Conservation (phyloP, 2,113 vertebrate genomes). For the Etheostoma spectabile region DNA sequence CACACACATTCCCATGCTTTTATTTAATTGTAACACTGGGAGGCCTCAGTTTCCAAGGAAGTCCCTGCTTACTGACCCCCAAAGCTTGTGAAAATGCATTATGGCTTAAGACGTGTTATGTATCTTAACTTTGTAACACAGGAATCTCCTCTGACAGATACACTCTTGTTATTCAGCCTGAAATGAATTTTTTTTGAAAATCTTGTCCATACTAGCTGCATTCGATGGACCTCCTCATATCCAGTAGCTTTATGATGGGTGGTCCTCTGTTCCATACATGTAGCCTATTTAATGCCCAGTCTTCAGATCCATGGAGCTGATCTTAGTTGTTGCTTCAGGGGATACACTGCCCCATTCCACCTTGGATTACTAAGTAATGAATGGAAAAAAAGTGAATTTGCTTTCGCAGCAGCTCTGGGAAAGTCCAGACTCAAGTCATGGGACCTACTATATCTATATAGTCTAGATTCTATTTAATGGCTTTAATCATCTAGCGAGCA, state of each 20-base stretch:
- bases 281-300: slow-evolving; percentile 22
- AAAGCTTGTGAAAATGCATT: slow-evolving; percentile 47
- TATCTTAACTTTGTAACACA: slow-evolving; percentile 45
- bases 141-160: slow-evolving; percentile 24
- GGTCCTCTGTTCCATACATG: slow-evolving; percentile 32
- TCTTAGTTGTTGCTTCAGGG: slow-evolving; percentile 38
- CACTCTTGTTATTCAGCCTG: slow-evolving; percentile 27
- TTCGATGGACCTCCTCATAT: slow-evolving; percentile 28
- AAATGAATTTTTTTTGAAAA: slow-evolving; percentile 31
- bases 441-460: neutral
- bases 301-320: slow-evolving; percentile 22
- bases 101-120: slow-evolving; percentile 6
- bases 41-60: slow-evolving; percentile 35
- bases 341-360: slow-evolving; percentile 31
- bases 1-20: slow-evolving; percentile 25
- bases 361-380: slow-evolving; percentile 49
- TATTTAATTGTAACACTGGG: slow-evolving; percentile 17
- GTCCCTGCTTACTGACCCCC: slow-evolving; percentile 26
- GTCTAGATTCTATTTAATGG: slow-evolving; percentile 21
- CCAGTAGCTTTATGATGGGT: slow-evolving; percentile 46
- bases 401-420: slow-evolving; percentile 41
- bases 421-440: slow-evolving; percentile 56
- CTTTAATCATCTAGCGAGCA: slow-evolving; percentile 16
- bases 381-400: slow-evolving; percentile 44
- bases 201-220: slow-evolving; percentile 22